phyloP scores from a whole-genome alignment of 2,888 invertebrate genomes.

The Ophion obscuratus region DNA sequence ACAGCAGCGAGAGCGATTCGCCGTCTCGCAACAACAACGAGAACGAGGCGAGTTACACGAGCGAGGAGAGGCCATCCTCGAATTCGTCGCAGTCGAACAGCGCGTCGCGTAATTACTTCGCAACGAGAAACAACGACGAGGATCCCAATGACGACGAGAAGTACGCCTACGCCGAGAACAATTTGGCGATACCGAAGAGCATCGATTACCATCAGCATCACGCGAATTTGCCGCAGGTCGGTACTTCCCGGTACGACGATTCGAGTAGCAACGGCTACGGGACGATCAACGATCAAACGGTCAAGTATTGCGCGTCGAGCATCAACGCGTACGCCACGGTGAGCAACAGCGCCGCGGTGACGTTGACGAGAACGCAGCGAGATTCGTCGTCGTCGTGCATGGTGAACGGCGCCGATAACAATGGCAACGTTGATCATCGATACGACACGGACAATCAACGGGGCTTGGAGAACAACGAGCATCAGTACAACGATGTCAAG shows the following conservation, averaged over 20 bases:
- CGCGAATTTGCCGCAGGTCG: slow-evolving; percentile 29
- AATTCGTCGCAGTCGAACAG: slow-evolving; percentile 62
- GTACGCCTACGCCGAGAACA: slow-evolving; percentile 26
- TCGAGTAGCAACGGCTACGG: slow-evolving; percentile 44
- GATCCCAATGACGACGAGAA: slow-evolving; percentile 24
- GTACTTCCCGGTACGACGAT: slow-evolving; percentile 48
- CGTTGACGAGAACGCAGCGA: slow-evolving; percentile 26
- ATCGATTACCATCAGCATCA: slow-evolving; percentile 43
- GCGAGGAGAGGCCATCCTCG: slow-evolving; percentile 54
- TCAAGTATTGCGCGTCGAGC: slow-evolving; percentile 49
- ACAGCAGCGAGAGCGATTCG: slow-evolving; percentile 69
- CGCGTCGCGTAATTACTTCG: slow-evolving; percentile 51
- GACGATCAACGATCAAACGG: slow-evolving; percentile 28
- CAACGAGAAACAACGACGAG: slow-evolving; percentile 30
- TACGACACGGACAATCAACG: slow-evolving; percentile 71
- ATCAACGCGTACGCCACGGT: slow-evolving; percentile 13
- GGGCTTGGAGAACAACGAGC: slow-evolving; percentile 70
- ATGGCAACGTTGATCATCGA: slow-evolving; percentile 77
- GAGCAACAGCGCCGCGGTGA: slow-evolving; percentile 11
- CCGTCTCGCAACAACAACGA: slow-evolving; percentile 42
- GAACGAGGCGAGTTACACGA: slow-evolving; percentile 39
- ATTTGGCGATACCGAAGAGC: slow-evolving; percentile 38
- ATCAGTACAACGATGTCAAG: slow-evolving; percentile 79
- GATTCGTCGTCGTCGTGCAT: slow-evolving; percentile 29
- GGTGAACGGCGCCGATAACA: slow-evolving; percentile 71